A percentile compares a stretch with the other conserved stretches of the same genome.
Conservation (phyloP, 1,140 invertebrate species). For the Carcinoscorpius rotundicauda region DNA sequence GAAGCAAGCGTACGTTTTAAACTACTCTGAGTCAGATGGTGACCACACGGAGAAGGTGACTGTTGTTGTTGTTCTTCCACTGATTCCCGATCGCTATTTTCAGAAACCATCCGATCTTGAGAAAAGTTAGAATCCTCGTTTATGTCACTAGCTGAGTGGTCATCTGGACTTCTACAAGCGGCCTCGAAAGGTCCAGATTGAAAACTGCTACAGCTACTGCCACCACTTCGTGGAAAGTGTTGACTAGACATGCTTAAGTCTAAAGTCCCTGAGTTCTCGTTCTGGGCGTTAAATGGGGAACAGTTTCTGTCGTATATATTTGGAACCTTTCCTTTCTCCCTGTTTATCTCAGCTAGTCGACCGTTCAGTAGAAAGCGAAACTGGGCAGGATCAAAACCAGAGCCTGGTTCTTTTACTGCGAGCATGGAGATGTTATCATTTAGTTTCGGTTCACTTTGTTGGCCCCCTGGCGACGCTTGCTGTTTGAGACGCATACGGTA, state of each 20-base stretch:
- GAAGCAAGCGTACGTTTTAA: no score
- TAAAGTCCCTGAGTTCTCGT: conserved; percentile 30
- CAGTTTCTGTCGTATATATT: no score
- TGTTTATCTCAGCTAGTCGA: conserved; percentile 39
- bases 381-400: conserved; percentile 69
- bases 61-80: conserved; percentile 5
- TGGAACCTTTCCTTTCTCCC: no score
- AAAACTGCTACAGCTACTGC: no score
- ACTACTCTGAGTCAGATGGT: no score
- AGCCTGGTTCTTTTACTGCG: conserved; percentile 11
- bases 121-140: conserved; percentile 18
- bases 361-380: conserved; percentile 77
- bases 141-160: conserved; percentile 18
- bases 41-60: background rate
- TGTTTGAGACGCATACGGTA: conserved; percentile 96
- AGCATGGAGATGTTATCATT: conserved; percentile 7
- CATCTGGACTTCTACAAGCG: background rate
- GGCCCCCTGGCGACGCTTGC: conserved; percentile 42
- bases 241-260: conserved; percentile 58
- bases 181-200: no score
- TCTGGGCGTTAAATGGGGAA: no score
- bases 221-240: conserved; percentile 1
- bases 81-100: conserved; percentile 13
- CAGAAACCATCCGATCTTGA: conserved; percentile 6
- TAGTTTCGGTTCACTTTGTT: conserved; percentile 33